A percentile compares a stretch with the other conserved stretches of the same genome.
Conservation (phyloP, 2,888 invertebrate genomes). For the Apocheima hispidaria region DNA sequence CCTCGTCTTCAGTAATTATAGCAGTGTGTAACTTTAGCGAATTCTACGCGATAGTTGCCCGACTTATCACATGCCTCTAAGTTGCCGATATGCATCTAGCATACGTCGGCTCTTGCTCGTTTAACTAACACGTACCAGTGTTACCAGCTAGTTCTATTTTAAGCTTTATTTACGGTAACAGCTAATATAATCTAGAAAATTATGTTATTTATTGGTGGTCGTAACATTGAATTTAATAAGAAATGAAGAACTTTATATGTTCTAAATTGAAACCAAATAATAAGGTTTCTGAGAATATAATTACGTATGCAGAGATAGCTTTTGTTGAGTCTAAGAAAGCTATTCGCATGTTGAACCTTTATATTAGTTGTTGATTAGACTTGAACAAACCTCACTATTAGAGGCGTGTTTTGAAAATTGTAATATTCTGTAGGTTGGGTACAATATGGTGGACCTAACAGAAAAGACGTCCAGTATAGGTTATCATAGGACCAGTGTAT, state of each 20-base stretch:
- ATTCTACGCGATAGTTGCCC: background rate
- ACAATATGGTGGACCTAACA: too few species aligned
- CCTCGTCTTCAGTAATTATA: too few species aligned
- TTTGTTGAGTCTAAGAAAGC: background rate
- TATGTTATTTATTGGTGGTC: constrained; percentile 22
- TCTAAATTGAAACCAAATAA: constrained; percentile 11
- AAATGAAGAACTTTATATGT: constrained; percentile 10
- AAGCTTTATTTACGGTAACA: constrained; percentile 25
- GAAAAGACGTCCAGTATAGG: too few species aligned
- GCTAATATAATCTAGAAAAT: constrained; percentile 21
- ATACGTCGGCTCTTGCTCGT: background rate
- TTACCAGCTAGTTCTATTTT: constrained; percentile 20
- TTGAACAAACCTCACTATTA: too few species aligned
- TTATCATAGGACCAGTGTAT: too few species aligned
- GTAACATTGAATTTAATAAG: constrained; percentile 20
- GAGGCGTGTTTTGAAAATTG: too few species aligned
- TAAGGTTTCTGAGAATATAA: constrained; percentile 1
- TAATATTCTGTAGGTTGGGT: background rate
- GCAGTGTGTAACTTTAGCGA: too few species aligned
- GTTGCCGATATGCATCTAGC: constrained; percentile 1
- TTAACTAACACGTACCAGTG: constrained; percentile 15
- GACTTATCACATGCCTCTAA: background rate
- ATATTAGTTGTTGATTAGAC: background rate
- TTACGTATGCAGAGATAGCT: constrained; percentile 2
- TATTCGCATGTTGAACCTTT: background rate